Conservation (phyloP, 2,797 vertebrate genomes). For the Syngnathus rostellatus region DNA sequence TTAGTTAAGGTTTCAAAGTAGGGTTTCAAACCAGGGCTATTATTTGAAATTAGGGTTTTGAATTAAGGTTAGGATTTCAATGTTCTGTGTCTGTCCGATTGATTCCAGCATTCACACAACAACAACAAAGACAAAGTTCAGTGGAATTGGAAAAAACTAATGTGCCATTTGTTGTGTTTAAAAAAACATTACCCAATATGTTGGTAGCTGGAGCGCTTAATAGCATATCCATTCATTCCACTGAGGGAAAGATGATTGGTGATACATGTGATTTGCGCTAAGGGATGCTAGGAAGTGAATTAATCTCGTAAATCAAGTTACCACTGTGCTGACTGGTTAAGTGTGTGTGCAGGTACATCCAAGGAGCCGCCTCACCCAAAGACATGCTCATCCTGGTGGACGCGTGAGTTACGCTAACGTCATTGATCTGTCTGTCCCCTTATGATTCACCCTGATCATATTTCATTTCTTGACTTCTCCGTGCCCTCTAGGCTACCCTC, state of each 20-base stretch:
- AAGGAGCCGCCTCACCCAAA: slow-evolving; percentile 97
- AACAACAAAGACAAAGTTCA: neutral
- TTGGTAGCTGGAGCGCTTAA: neutral
- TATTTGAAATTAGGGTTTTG: no score
- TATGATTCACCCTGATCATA: slow-evolving; percentile 35
- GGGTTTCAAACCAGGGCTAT: no score
- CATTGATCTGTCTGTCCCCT: slow-evolving; percentile 37
- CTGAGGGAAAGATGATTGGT: neutral
- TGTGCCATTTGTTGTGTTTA: no score
- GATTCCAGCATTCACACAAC: neutral
- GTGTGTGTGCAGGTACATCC: slow-evolving; percentile 83
- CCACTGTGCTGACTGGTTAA: neutral
- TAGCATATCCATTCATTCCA: neutral
- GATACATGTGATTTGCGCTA: neutral
- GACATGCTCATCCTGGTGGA: slow-evolving; percentile 99
- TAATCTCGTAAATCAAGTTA: neutral
- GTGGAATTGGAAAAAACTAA: neutral
- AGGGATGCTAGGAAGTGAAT: neutral
- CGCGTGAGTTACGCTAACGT: slow-evolving; percentile 76
- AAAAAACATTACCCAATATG: no score
- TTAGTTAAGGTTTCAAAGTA: no score
- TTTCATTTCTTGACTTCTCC: neutral
- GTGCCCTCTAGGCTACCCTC: neutral
- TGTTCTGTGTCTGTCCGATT: no score
- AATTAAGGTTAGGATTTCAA: no score